Conservation (phyloP, 2,113 vertebrate genomes). For the Pitta sordida region DNA sequence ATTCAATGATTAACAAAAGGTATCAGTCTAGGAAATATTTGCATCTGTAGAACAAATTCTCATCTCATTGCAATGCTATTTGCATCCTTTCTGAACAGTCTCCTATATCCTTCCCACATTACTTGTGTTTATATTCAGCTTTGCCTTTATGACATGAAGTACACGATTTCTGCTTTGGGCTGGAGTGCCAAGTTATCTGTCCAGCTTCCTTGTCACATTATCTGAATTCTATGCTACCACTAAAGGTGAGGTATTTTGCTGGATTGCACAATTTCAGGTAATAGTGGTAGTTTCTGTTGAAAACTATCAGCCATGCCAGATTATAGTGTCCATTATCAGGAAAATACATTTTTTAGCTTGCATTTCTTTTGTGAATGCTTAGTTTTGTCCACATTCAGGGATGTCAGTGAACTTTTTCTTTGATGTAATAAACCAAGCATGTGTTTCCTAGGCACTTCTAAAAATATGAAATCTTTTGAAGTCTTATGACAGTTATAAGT, state of each 20-base stretch:
- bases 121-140: background rate
- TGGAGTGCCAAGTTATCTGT: background rate
- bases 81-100: conserved; percentile 24
- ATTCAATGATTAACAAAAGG: background rate
- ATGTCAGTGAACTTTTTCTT: background rate
- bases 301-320: background rate
- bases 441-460: background rate
- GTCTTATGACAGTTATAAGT: background rate
- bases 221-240: background rate
- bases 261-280: background rate
- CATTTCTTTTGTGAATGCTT: background rate
- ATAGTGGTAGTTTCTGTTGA: background rate
- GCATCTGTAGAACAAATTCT: background rate
- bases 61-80: background rate
- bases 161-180: background rate
- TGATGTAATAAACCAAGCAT: background rate
- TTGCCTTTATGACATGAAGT: background rate
- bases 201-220: background rate
- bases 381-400: background rate
- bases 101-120: background rate
- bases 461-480: background rate
- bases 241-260: background rate
- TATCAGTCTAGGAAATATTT: background rate
- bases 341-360: background rate
- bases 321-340: background rate